Base-by-base conservation (phyloP, 2,888 invertebrate species). In the Phaedon cochleariae region DNA sequence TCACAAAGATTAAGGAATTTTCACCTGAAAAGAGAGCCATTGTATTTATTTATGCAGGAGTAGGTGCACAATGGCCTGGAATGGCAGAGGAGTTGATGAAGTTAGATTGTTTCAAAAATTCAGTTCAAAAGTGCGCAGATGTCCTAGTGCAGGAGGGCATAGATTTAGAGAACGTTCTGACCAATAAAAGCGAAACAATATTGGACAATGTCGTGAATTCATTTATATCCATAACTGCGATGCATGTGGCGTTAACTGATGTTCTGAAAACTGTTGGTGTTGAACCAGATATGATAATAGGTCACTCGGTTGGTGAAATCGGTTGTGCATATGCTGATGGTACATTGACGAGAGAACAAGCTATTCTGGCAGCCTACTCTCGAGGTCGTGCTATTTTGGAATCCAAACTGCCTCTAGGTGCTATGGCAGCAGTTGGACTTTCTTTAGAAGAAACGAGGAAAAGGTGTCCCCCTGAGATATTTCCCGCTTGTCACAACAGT, bases 271-370 rank as follows among this genome's bases (percentile, higher is more conserved):
- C 86, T 18, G 80, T 91, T 22, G 93, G 92, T 68, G 87, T 97
- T 34, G 84, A 85, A 29, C 95, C 97, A 2, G 95, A 96, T 82
- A 96, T 96, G 59, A 94, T 97, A 78, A 87, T 97, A 59, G 97
- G 97, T 0, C 97, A 97, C 84, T 96, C 96, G 51, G 92, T 93
- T 9, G 95, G 95, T 17, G 95, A 95, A 84, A 86, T 93, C 74
- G 91, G 91, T 82, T 89, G 89, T 80, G 89, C 87, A 2, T 90
- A 90, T 79, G 88, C 87, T 59, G 90, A 90, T 79, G 88, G 88
- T 1, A 84, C 86, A 49, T 82, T 90, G 63, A 88, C 88, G 17
- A 85, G 86, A 1, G 87, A 89, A 76, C 87, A 90, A 79, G 86
- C 88, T 26, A 84, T 89, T 48, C 80, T 88, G 46, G 83, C 86